Evolutionary conservation across 2,888 invertebrate genomes (phyloP), one percentile per base, ranked within the genome.

Genomic region (Campoletis raptor): DNA sequence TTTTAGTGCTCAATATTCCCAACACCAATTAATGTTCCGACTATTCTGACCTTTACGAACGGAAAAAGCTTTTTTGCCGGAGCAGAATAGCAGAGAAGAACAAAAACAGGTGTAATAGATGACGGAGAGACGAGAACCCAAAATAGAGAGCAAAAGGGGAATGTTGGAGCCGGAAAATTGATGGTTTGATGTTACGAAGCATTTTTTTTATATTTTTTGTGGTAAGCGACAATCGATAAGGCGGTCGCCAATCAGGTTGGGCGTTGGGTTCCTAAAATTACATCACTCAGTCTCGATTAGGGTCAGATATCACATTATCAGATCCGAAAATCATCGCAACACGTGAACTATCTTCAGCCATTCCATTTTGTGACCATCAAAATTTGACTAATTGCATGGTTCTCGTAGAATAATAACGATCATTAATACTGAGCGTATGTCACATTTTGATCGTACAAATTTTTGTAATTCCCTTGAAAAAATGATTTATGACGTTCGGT

Each of bases 221-320:
- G 61, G 61, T 88, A 87, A 88, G 82, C 87, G 87, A 88, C 84
- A 88, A 88, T 88, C 87, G 76, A 88, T 88, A 76, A 30, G 61
- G 48, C 45, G 74, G 52, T 74, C 78, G 52, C 42, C 37, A 36
- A 74, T 70, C 66, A 61, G 24, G 42, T 67, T n/a, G 73, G 18
- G 36, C 36, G 57, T 66, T 36, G 36, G 70, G 12, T 42, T n/a
- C 5, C 42, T 9, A 81, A 64, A 81, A 81, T 81, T 48, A 81
- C 48, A n/a, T 48, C 64, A 45, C 64, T 64, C 72, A 5, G n/a
- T n/a, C 64, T 83, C 72, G 61, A 83, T 83, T 72, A 78, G 74
- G 70, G 64, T 78, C 72, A 61, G 72, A 66, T 48, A 78, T 70
- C 78, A 54, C 70, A 24, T 52, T 57, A 70, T 70, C 69, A 64